These are phyloP conservation scores for Brachypalpus laphriformis DNA, from an alignment of 2,888 invertebrate species.

Conservation along the genomic window DNA sequence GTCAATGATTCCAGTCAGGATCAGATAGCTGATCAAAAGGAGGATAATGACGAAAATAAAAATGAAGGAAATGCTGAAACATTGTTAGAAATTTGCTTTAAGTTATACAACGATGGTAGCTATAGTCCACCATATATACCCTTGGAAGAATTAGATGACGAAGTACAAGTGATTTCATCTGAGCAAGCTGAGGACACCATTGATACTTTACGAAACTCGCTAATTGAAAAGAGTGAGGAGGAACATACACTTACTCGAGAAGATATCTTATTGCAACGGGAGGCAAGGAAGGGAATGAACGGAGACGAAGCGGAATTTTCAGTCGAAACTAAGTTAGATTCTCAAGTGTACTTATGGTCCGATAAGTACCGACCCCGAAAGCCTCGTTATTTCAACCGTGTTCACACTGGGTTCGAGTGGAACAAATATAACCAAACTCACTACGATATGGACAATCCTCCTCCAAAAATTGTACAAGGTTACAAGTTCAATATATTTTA, in stretches of 20 bases:
- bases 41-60: constrained; percentile 39
- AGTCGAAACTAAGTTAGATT: constrained; percentile 93
- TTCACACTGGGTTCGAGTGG: constrained; percentile 99
- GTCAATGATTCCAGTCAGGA: constrained; percentile 56
- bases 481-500: constrained; percentile 99
- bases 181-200: constrained; percentile 90
- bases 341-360: constrained; percentile 92
- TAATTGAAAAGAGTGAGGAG: constrained; percentile 86
- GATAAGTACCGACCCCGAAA: constrained; percentile 99
- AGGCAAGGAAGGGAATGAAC: constrained; percentile 93
- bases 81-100: constrained; percentile 83
- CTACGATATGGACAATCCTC: constrained; percentile 99
- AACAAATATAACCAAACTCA: constrained; percentile 99
- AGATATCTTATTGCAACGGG: constrained; percentile 88
- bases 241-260: constrained; percentile 84
- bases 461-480: constrained; percentile 99
- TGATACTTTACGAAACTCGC: constrained; percentile 88
- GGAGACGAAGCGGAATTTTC: constrained; percentile 95
- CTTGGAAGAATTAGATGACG: constrained; percentile 83
- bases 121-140: constrained; percentile 92
- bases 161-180: constrained; percentile 89
- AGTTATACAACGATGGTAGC: constrained; percentile 90
- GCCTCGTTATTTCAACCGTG: constrained; percentile 98
- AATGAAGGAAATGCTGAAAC: constrained; percentile 76
- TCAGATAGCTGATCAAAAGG: not conserved